A percentile compares a stretch with the other conserved stretches of the same genome.
Evolutionary conservation across 2,888 invertebrate species (phyloP).

Genomic region (Harmothoe impar): DNA sequence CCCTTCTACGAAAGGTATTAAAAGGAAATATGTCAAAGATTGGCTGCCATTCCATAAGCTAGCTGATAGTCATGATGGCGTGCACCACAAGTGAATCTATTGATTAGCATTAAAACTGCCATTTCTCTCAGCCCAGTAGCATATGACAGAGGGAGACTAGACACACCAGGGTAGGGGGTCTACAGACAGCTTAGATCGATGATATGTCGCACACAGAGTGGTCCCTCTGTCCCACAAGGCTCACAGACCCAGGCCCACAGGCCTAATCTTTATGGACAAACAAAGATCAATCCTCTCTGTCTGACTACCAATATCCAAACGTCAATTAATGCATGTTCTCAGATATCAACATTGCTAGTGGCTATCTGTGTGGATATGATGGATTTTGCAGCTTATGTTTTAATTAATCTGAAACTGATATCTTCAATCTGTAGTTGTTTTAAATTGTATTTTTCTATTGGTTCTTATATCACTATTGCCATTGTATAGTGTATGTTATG

Average conservation of each 20-base stretch:
- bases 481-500: no score
- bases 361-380: no score
- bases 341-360: background rate
- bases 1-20: no score
- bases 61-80: no score
- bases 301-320: background rate
- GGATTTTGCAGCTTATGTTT: no score
- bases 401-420: no score
- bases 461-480: no score
- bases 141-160: background rate
- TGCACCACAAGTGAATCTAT: background rate
- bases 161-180: background rate
- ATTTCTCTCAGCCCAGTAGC: slow-evolving; percentile 24
- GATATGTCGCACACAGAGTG: background rate
- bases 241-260: background rate
- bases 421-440: no score
- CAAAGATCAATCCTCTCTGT: slow-evolving; percentile 23
- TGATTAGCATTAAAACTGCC: background rate
- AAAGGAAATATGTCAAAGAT: no score
- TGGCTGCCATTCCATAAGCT: no score
- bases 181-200: slow-evolving; percentile 26
- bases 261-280: slow-evolving; percentile 42
- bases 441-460: no score
- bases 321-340: background rate
- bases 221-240: slow-evolving; percentile 11